Conservation (phyloP, 2,888 invertebrate species). For the Empis stercorea region DNA sequence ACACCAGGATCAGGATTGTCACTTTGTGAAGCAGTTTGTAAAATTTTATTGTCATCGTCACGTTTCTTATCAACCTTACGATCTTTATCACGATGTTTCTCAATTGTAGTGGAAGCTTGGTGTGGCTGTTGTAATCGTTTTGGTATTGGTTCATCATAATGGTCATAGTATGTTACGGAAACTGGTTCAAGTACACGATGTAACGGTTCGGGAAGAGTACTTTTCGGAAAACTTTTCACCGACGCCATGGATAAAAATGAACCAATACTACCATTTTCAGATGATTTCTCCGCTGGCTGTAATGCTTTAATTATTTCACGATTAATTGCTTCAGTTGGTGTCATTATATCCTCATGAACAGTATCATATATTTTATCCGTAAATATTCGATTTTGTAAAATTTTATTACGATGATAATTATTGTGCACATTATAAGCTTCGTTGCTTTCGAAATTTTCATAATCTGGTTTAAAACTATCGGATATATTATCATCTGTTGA, state of each 20-base stretch:
- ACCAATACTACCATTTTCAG: slow-evolving; percentile 48
- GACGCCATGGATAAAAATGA: slow-evolving; percentile 80
- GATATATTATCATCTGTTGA: slow-evolving; percentile 20
- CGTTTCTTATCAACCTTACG: slow-evolving; percentile 11
- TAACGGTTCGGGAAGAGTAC: slow-evolving; percentile 62
- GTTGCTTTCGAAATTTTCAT: slow-evolving; percentile 27
- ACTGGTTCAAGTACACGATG: slow-evolving; percentile 68
- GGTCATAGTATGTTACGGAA: slow-evolving; percentile 57
- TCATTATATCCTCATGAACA: slow-evolving; percentile 14
- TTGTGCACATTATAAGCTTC: slow-evolving; percentile 33
- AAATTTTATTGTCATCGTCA: slow-evolving; percentile 18
- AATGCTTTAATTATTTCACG: slow-evolving; percentile 27
- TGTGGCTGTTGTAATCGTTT: slow-evolving; percentile 12
- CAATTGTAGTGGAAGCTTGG: slow-evolving; percentile 22
- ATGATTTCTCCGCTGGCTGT: slow-evolving; percentile 28
- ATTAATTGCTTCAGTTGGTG: slow-evolving; percentile 29
- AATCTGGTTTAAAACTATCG: slow-evolving; percentile 21
- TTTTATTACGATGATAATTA: slow-evolving; percentile 31
- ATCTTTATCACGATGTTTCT: slow-evolving; percentile 26
- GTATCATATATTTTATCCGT: slow-evolving; percentile 19
- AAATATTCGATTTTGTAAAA: slow-evolving; percentile 25
- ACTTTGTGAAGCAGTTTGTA: slow-evolving; percentile 49
- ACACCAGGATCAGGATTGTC: slow-evolving; percentile 70
- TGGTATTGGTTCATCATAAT: slow-evolving; percentile 26
- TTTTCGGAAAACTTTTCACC: slow-evolving; percentile 69